Evolutionary conservation across 2,888 invertebrate species (phyloP), one percentile per base, ranked within the genome.

Genomic region (Yponomeuta malinellus): DNA sequence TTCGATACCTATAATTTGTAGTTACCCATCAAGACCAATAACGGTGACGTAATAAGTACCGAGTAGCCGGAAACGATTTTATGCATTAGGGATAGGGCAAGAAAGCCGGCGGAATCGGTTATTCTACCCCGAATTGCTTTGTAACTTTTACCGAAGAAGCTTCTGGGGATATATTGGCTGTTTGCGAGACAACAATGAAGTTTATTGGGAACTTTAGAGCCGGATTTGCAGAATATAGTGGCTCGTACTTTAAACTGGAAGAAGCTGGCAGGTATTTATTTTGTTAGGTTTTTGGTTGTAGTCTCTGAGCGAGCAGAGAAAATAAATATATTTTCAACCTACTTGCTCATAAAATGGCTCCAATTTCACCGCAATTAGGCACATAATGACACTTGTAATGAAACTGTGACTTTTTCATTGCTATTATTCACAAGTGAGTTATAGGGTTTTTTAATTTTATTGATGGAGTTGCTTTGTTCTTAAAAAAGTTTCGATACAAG

Each of bases 41-140:
- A 59, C 15, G 52, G 10, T 15, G 15, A 15, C 8, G 15, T 59
- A 59, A 59, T 59, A 59, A 59, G 52, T 15, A 59, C 15, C 12
- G 52, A 12, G 52, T 15, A 59, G 6, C 52, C 52, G 15, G 8
- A 59, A 59, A 59, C 52, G 52, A 59, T 59, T 59, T 59, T 59
- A 59, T 59, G 52, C 52, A 59, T 59, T 59, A 59, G 52, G 52
- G 52, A 59, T 59, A 59, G 52, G 52, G 52, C 15, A 59, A 59
- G 52, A 59, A 59, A 59, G 52, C 52, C 52, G 52, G 52, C 15
- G 52, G 12, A 59, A 59, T 59, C 52, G 52, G 52, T 59, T 59
- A 59, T 59, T 59, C 52, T 15, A 59, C 4, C 15, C 52, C 15
- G 15, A 59, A 59, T 59, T 15, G 52, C 52, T 59, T 59, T 59